Evolutionary conservation across 2,113 vertebrate genomes (phyloP).

Genomic region (Reinhardtius hippoglossoides): DNA sequence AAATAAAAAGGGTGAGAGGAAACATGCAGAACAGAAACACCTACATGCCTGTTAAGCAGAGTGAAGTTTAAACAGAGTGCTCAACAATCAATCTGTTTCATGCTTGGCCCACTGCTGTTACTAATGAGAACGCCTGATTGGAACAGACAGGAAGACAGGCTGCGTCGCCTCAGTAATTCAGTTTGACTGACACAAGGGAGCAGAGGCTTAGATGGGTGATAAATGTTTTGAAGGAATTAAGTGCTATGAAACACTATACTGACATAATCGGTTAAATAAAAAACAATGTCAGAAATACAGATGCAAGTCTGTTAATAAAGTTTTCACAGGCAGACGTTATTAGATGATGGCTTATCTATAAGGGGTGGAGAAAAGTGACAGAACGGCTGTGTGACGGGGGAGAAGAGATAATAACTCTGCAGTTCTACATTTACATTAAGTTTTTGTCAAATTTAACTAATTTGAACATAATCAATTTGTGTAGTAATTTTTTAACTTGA

Average conservation of each 20-base stretch:
- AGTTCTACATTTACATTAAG: too few species aligned
- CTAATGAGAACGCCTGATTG: slow-evolving; percentile 60
- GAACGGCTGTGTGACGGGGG: neutral
- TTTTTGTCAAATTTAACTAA: too few species aligned
- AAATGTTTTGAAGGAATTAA: slow-evolving; percentile 12
- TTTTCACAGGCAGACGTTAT: neutral
- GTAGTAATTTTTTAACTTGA: too few species aligned
- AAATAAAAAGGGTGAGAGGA: slow-evolving; percentile 45
- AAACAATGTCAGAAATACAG: slow-evolving; percentile 7
- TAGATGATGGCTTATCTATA: neutral
- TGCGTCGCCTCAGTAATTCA: slow-evolving; percentile 21
- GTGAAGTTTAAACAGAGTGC: slow-evolving; percentile 35
- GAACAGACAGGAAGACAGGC: slow-evolving; percentile 51
- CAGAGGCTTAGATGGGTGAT: slow-evolving; percentile 7
- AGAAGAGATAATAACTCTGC: too few species aligned
- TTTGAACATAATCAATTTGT: too few species aligned
- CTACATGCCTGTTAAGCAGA: slow-evolving; percentile 30
- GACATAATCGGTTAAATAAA: slow-evolving; percentile 18
- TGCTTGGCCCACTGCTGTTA: slow-evolving; percentile 29
- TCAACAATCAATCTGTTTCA: slow-evolving; percentile 49
- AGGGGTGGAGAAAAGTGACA: neutral
- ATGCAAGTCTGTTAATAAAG: neutral
- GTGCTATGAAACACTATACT: neutral
- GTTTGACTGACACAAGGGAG: slow-evolving; percentile 34
- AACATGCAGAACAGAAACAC: slow-evolving; percentile 13